These are phyloP conservation scores for Tipula lateralis DNA, from an alignment of 2,888 invertebrate species.

Conservation along the genomic window DNA sequence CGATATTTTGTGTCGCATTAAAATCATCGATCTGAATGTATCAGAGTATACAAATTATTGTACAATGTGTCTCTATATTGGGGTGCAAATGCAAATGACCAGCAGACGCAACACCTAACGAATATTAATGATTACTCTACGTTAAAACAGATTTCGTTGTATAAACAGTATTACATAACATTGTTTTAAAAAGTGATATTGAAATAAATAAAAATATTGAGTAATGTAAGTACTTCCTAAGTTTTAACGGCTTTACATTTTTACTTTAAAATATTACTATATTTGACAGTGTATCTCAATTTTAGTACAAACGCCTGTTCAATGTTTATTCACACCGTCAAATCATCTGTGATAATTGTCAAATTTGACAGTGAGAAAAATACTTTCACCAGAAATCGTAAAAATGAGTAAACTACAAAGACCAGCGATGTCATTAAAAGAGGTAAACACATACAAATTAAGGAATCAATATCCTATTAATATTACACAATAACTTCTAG, in stretches of 20 bases:
- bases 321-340: neutral
- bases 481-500: conserved; percentile 51
- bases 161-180: too few relatives aligned
- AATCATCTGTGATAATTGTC: neutral
- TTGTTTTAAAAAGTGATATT: too few relatives aligned
- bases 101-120: too few relatives aligned
- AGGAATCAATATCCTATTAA: neutral
- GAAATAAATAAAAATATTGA: too few relatives aligned
- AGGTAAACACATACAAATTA: conserved; percentile 48
- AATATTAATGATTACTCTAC: too few relatives aligned
- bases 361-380: neutral
- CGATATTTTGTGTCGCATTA: too few relatives aligned
- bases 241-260: neutral
- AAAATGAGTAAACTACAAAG: conserved; percentile 49
- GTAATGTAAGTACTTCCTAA: neutral
- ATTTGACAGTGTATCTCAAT: neutral
- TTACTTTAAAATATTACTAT: neutral
- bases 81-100: too few relatives aligned
- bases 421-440: conserved; percentile 55
- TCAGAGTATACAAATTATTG: too few relatives aligned
- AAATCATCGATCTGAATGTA: too few relatives aligned
- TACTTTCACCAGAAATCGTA: neutral
- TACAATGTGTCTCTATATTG: too few relatives aligned
- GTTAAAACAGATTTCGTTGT: too few relatives aligned
- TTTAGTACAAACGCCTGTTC: neutral